Percentiles rank a stretch among this genome's conserved stretches.
phyloP scores from a whole-genome alignment of 2,113 vertebrate species.

The Mormoops blainvillei region DNA sequence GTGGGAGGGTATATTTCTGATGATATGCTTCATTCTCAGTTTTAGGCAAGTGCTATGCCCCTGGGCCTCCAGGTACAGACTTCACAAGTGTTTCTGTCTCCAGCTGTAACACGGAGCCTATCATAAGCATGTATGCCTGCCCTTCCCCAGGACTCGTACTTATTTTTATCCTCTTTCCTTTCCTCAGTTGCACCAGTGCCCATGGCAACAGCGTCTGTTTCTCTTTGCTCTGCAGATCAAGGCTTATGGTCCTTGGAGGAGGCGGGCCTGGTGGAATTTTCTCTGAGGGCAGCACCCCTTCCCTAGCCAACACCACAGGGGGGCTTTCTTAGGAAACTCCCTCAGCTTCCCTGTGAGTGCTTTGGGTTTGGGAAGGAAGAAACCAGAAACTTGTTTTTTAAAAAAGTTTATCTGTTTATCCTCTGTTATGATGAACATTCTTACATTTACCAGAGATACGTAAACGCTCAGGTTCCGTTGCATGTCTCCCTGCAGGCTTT shows the following conservation, averaged over 20 bases:
- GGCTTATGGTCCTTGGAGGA: not conserved
- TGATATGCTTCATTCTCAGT: not conserved
- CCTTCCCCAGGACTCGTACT: not conserved
- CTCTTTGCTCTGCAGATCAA: not conserved
- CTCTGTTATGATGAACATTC: not conserved
- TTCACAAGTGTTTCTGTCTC: not conserved
- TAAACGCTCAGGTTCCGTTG: not conserved
- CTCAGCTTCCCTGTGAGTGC: not conserved
- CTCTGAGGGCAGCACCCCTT: not conserved
- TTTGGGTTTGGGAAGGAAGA: not conserved
- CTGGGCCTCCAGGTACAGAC: not conserved
- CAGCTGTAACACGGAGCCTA: not conserved
- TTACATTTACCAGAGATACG: not conserved
- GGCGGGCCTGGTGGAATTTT: not conserved
- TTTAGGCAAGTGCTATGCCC: not conserved
- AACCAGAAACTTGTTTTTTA: not conserved
- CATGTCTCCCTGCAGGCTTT: not conserved
- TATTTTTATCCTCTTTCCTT: not conserved
- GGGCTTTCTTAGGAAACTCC: not conserved
- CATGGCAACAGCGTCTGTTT: not conserved
- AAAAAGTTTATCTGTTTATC: not conserved
- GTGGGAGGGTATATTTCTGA: not conserved
- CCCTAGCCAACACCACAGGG: too few relatives aligned
- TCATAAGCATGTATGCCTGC: too few relatives aligned
- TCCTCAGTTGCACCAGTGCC: not conserved